These are phyloP conservation scores for Dione vanillae DNA, from an alignment of 2,888 invertebrate genomes.

Conservation along the genomic window DNA sequence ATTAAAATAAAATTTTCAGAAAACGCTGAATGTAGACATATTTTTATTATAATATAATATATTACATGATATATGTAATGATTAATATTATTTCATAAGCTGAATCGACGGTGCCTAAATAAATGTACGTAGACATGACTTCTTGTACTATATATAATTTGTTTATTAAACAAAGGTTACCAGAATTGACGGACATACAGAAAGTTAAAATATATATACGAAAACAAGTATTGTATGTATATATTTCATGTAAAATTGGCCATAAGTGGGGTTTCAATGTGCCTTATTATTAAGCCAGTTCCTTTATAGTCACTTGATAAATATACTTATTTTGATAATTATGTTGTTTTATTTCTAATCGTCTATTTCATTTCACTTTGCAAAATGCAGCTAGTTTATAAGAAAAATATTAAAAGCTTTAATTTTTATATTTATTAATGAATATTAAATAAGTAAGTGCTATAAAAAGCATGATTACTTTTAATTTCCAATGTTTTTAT, in stretches of 20 bases:
- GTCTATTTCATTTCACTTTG: no score
- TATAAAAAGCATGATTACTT: no score
- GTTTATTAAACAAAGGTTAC: constrained; percentile 28
- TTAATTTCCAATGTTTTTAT: no score
- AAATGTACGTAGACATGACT: constrained; percentile 34
- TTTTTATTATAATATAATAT: constrained; percentile 48
- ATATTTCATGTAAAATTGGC: constrained; percentile 41
- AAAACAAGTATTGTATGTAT: neutral
- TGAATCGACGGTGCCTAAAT: constrained; percentile 77
- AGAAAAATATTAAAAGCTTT: no score
- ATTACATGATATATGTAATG: neutral
- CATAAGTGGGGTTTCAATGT: constrained; percentile 56
- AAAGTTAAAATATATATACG: neutral
- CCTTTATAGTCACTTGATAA: constrained; percentile 73
- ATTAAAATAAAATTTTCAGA: constrained; percentile 2
- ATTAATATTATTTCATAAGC: constrained; percentile 56
- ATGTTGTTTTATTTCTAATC: constrained; percentile 46
- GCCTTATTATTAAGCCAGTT: constrained; percentile 70
- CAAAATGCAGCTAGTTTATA: no score
- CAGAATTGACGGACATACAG: constrained; percentile 25
- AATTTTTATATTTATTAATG: no score
- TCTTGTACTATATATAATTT: constrained; percentile 21
- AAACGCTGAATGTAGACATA: constrained; percentile 52
- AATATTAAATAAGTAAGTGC: no score
- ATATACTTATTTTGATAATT: constrained; percentile 67